A percentile compares a stretch with the other conserved stretches of the same genome.
These are phyloP conservation scores for Dione vanillae DNA, from an alignment of 2,888 invertebrate genomes.

Conservation along the genomic window DNA sequence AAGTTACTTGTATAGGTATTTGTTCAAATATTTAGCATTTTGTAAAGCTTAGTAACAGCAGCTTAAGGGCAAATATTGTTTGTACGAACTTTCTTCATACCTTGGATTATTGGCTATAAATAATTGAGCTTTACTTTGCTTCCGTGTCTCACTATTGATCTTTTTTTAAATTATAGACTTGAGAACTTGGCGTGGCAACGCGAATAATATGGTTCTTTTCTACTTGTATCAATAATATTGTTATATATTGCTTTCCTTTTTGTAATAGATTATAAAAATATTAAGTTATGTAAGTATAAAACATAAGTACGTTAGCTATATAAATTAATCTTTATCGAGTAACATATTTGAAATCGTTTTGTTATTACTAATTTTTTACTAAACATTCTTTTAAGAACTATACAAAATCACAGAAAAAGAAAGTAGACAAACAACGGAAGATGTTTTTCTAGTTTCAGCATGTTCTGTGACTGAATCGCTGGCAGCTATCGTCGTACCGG, in stretches of 20 bases:
- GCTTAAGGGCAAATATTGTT: slow-evolving; percentile 40
- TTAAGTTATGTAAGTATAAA: not conserved
- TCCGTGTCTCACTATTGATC: slow-evolving; percentile 56
- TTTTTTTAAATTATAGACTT: slow-evolving; percentile 50
- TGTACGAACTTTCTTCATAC: slow-evolving; percentile 32
- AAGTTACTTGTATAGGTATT: slow-evolving; percentile 46
- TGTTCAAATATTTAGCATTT: slow-evolving; percentile 38
- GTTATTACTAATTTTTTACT: not conserved
- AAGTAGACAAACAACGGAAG: slow-evolving; percentile 59
- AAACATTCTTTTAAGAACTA: not conserved
- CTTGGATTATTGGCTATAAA: slow-evolving; percentile 47
- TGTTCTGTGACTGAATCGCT: slow-evolving; percentile 66
- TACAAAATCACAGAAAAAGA: slow-evolving; percentile 56
- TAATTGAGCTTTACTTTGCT: slow-evolving; percentile 49
- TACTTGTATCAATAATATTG: not conserved
- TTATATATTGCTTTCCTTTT: too few relatives aligned
- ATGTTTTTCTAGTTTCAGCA: slow-evolving; percentile 72
- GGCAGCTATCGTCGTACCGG: slow-evolving; percentile 66
- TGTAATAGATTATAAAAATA: not conserved
- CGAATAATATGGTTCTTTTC: slow-evolving; percentile 49
- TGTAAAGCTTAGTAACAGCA: slow-evolving; percentile 29
- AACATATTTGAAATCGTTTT: not conserved
- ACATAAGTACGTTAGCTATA: not conserved
- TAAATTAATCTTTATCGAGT: not conserved
- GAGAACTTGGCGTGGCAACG: slow-evolving; percentile 49